Base-by-base conservation (phyloP, 2,888 invertebrate genomes). In the Drosophila subquinaria region DNA sequence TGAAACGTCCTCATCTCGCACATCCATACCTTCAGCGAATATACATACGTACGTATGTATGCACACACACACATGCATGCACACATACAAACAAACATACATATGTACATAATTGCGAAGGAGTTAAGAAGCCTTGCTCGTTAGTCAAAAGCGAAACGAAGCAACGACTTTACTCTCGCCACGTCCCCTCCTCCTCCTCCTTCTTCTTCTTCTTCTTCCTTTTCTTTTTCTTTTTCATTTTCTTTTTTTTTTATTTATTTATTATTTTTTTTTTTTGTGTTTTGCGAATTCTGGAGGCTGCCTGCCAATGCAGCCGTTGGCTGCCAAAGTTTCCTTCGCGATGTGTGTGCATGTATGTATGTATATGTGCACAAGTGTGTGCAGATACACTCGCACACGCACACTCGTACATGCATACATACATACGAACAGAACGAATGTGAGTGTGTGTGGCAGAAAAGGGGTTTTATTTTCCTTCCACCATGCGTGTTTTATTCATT, bases 111-210 rank as follows among this genome's bases (percentile, higher is more conserved):
- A 86, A 85, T 82, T 86, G 75, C 66, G 64, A 83, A 82, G 77
- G 81, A 82, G 87, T 82, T 82, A 82, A 82, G 76, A 76, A 80
- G 69, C 66, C 76, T 79, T 73, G 80, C 71, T 86, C 74, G 87
- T 86, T 86, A 82, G 82, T 80, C 73, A 79, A 85, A 72, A 64
- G 66, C 66, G 59, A 70, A 43, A 40, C 61, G 43, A 60, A 52
- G 36, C 55, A 47, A 50, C 79, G 63, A 43, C 51, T 53, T 40
- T 17, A 35, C 53, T 59, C 45, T 60, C 35, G 1, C 62, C 55
- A 23, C 45, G 48, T 38, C n/a, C 30, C 51, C 53, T 17, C 15
- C n/a, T 35, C 13, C 27, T 13, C 36, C 11, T 15, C 15, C 36
- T 55, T 40, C 48, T 48, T 9, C 30, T 51, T n/a, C 17, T 27